phyloP scores from a whole-genome alignment of 2,113 vertebrate species.

The Paramormyrops kingsleyae region DNA sequence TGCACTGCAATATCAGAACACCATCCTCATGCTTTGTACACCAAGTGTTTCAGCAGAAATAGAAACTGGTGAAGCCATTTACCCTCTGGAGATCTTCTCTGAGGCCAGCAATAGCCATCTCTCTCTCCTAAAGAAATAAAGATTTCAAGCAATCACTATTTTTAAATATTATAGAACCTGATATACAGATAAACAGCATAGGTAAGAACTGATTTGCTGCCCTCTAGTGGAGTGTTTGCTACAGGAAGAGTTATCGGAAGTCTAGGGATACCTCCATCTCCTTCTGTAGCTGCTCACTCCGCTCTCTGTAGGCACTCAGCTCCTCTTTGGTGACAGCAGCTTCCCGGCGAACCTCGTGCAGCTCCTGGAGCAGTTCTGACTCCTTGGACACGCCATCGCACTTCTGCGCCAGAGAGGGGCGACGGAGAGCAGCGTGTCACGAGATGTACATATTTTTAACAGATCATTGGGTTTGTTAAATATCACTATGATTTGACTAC shows the following conservation, averaged over 20 bases:
- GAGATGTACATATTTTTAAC: not conserved
- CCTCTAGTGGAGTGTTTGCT: not conserved
- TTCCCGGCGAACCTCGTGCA: conserved; percentile 55
- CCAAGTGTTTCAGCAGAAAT: not conserved
- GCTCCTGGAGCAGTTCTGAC: conserved; percentile 48
- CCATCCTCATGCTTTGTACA: not conserved
- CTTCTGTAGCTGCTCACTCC: conserved; percentile 70
- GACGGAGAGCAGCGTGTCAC: not conserved
- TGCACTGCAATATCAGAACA: not conserved
- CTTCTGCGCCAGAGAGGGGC: conserved; percentile 20
- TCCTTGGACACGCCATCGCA: conserved; percentile 23
- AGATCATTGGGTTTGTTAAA: not conserved
- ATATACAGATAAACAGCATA: not conserved
- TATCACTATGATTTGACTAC: not conserved
- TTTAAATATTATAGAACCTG: not conserved
- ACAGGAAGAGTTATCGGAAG: conserved; percentile 30
- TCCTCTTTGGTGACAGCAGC: conserved; percentile 69
- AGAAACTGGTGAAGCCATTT: conserved; percentile 34
- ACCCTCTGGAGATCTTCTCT: conserved; percentile 69
- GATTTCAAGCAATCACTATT: not conserved
- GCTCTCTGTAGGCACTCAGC: conserved; percentile 66
- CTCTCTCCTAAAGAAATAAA: conserved; percentile 63
- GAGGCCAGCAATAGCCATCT: conserved; percentile 63
- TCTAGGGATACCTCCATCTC: conserved; percentile 67
- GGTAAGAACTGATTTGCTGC: not conserved